Percentiles rank a stretch among this genome's conserved stretches.
These are phyloP conservation scores for Gryllus bimaculatus DNA, from an alignment of 1,140 invertebrate species.

Conservation along the genomic window DNA sequence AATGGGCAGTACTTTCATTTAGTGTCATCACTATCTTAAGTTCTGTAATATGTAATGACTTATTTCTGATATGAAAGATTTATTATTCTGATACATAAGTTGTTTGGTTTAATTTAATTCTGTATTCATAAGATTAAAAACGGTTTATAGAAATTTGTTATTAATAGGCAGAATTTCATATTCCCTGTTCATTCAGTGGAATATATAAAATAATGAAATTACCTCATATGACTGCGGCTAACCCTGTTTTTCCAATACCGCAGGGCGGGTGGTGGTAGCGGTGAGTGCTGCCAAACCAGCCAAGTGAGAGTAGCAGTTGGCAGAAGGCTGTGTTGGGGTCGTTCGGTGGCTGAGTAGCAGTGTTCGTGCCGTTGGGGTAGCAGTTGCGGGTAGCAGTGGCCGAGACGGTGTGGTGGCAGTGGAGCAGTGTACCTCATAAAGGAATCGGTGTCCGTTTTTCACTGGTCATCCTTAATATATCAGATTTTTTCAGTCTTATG, in stretches of 20 bases:
- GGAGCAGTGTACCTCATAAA: not conserved
- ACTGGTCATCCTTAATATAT: not conserved
- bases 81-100: not conserved
- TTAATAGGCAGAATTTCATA: not conserved
- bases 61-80: not conserved
- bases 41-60: not conserved
- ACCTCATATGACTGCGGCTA: not conserved
- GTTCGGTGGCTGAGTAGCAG: slow-evolving; percentile 15
- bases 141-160: too few species aligned
- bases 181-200: not conserved
- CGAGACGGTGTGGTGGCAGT: not conserved
- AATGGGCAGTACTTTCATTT: not conserved
- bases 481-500: not conserved
- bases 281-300: slow-evolving; percentile 7
- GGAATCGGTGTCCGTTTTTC: not conserved
- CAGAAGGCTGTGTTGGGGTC: slow-evolving; percentile 15
- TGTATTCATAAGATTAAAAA: too few species aligned
- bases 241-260: slow-evolving; percentile 18
- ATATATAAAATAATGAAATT: not conserved
- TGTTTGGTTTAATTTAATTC: not conserved
- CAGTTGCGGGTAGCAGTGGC: slow-evolving; percentile 15
- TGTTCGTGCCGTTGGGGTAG: slow-evolving; percentile 8
- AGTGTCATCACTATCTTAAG: not conserved
- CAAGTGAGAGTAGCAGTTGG: slow-evolving; percentile 13
- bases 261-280: slow-evolving; percentile 11